These are phyloP conservation scores for Lysandra bellargus DNA, from an alignment of 2,888 invertebrate species.

Conservation along the genomic window DNA sequence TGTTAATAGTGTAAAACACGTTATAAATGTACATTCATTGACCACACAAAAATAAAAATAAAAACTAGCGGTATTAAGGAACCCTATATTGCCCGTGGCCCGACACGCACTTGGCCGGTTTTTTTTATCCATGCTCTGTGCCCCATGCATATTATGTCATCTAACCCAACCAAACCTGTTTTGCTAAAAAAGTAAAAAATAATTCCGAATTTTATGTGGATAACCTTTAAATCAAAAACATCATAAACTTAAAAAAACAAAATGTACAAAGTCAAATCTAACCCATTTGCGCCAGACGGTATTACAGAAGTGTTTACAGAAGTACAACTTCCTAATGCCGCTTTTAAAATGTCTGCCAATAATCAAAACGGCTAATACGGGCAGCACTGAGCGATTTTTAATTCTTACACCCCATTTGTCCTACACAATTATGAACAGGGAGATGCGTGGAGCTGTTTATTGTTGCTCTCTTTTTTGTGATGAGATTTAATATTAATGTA, in stretches of 20 bases:
- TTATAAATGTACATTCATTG: no score
- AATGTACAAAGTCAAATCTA: neutral
- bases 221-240: neutral
- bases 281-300: slow-evolving; percentile 7
- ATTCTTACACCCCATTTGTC: slow-evolving; percentile 77
- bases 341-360: slow-evolving; percentile 52
- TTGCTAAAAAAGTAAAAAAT: no score
- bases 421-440: slow-evolving; percentile 36
- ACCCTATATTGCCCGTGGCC: no score
- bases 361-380: slow-evolving; percentile 63
- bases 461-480: neutral
- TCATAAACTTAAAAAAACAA: neutral
- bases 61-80: no score
- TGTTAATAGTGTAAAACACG: no score
- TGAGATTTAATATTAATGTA: no score
- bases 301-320: slow-evolving; percentile 4
- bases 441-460: slow-evolving; percentile 34
- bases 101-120: no score
- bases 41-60: no score
- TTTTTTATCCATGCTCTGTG: no score
- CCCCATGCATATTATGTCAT: no score
- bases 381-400: slow-evolving; percentile 68
- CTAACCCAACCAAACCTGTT: no score
- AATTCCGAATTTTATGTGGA: neutral
- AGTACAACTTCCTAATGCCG: slow-evolving; percentile 48